Conservation (phyloP, 2,888 invertebrate genomes). For the Rhingia campestris region DNA sequence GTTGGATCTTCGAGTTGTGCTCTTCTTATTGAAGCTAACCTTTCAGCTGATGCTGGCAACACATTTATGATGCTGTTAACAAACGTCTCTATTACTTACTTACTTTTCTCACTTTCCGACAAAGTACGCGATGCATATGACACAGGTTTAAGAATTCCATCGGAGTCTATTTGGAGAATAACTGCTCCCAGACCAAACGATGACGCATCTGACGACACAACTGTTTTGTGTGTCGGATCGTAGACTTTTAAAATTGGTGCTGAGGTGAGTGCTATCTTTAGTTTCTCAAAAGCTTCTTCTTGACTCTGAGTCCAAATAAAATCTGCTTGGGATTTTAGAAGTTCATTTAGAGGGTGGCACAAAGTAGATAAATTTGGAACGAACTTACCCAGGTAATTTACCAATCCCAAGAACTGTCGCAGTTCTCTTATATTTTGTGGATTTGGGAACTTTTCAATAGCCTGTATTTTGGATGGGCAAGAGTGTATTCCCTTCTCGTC, state of each 20-base stretch:
- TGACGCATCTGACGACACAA: too few relatives aligned
- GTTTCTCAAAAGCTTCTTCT: slow-evolving; percentile 1
- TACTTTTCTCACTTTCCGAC: slow-evolving; percentile 20
- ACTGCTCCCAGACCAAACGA: too few relatives aligned
- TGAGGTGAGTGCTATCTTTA: too few relatives aligned
- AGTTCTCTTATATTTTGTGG: slow-evolving; percentile 37
- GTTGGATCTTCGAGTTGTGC: slow-evolving; percentile 15
- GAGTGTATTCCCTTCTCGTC: slow-evolving; percentile 41
- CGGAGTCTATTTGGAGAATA: slow-evolving; percentile 25
- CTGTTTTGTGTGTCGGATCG: too few relatives aligned
- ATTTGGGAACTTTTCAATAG: slow-evolving; percentile 23
- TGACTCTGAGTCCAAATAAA: too few relatives aligned
- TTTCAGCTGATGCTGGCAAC: slow-evolving; percentile 32
- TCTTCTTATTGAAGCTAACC: slow-evolving; percentile 14
- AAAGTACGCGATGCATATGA: slow-evolving; percentile 26
- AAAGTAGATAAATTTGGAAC: slow-evolving; percentile 36
- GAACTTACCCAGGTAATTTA: slow-evolving; percentile 47
- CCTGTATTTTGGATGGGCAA: slow-evolving; percentile 41
- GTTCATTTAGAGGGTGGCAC: too few relatives aligned
- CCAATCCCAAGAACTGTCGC: slow-evolving; percentile 38
- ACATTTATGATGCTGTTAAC: slow-evolving; percentile 40
- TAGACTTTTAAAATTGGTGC: too few relatives aligned
- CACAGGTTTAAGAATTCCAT: slow-evolving; percentile 27
- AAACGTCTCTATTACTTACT: slow-evolving; percentile 31
- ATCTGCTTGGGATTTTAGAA: too few relatives aligned